Percentiles rank a stretch among this genome's conserved stretches.
These are phyloP conservation scores for Lucilia sericata DNA, from an alignment of 1,140 invertebrate genomes.

Conservation along the genomic window DNA sequence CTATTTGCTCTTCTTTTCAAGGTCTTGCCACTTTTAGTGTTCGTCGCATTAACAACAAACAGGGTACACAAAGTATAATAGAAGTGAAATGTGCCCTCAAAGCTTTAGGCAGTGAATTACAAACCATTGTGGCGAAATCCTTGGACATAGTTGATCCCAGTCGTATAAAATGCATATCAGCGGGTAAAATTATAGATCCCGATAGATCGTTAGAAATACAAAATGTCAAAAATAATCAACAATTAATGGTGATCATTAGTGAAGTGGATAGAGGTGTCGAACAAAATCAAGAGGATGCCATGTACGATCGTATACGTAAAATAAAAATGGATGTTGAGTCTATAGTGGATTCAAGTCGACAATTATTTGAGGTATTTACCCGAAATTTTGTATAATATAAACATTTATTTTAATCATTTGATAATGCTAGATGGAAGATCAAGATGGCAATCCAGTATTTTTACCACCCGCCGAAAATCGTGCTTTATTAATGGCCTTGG, in stretches of 20 bases:
- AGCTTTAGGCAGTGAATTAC: slow-evolving; percentile 71
- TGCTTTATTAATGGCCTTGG: slow-evolving; percentile 78
- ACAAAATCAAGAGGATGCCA: slow-evolving; percentile 50
- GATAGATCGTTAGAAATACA: slow-evolving; percentile 70
- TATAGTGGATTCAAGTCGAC: slow-evolving; percentile 56
- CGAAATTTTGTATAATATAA: background rate
- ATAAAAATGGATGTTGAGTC: slow-evolving; percentile 62
- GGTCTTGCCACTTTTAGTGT: slow-evolving; percentile 63
- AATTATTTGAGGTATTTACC: slow-evolving; percentile 55
- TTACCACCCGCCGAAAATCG: slow-evolving; percentile 76
- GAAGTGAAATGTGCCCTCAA: slow-evolving; percentile 61
- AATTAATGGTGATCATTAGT: slow-evolving; percentile 74
- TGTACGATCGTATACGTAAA: slow-evolving; percentile 59
- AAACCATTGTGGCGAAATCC: slow-evolving; percentile 70
- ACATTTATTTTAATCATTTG: background rate
- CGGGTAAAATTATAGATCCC: slow-evolving; percentile 75
- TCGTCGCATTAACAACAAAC: slow-evolving; percentile 56
- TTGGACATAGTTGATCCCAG: slow-evolving; percentile 58
- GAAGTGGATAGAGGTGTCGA: slow-evolving; percentile 54
- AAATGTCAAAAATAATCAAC: slow-evolving; percentile 73
- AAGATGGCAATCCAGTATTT: slow-evolving; percentile 78
- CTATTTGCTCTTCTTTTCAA: slow-evolving; percentile 8
- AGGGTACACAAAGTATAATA: slow-evolving; percentile 58
- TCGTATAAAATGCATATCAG: slow-evolving; percentile 76
- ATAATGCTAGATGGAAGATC: slow-evolving; percentile 77